Base-by-base conservation (phyloP, 2,797 vertebrate genomes). In the Paratrypauchen microcephalus region DNA sequence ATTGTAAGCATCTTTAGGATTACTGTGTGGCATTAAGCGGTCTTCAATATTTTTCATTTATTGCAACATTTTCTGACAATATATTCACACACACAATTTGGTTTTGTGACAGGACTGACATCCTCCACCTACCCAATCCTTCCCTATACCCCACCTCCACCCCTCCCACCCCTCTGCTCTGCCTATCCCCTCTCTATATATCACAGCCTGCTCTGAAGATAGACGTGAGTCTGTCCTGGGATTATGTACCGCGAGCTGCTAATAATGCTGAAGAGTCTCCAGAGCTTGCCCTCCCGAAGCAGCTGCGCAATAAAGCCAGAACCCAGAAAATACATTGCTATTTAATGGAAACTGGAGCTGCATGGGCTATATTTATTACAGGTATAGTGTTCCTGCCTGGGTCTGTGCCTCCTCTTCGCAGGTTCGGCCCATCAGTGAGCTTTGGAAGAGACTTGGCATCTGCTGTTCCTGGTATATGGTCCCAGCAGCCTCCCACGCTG, bases 291-390 rank as follows among this genome's bases (percentile, higher is more conserved):
- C 77, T 93, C 93, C 91, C 91, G 73, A 59, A 87, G 91, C 92
- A 93, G 88, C 92, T 84, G 88, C 83, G 91, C 93, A 94, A 94
- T 94, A 94, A 94, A 93, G 87, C 90, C 86, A 64, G 86, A 86
- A 84, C 87, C 88, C 84, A 80, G 79, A 81, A 93, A 91, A 91
- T 87, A 83, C 91, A 85, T 72, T 63, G 82, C 88, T 89, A 79
- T 91, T 93, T 93, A 92, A 93, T 93, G 82, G 91, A 91, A 91
- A 87, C 69, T 79, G 79, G 88, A 89, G 87, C 83, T 85, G 81
- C 86, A 80, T 86, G 79, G 77, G 86, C 91, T 93, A 91, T 93
- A 93, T 94, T 92, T 93, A 91, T 92, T 93, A 90, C 89, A 89
- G 86, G 84, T 85, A 61, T 23, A 81, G 85, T 85, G 81, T 81